Evolutionary conservation across 1,140 invertebrate genomes (phyloP).

Genomic region (Helicorthomorpha holstii): DNA sequence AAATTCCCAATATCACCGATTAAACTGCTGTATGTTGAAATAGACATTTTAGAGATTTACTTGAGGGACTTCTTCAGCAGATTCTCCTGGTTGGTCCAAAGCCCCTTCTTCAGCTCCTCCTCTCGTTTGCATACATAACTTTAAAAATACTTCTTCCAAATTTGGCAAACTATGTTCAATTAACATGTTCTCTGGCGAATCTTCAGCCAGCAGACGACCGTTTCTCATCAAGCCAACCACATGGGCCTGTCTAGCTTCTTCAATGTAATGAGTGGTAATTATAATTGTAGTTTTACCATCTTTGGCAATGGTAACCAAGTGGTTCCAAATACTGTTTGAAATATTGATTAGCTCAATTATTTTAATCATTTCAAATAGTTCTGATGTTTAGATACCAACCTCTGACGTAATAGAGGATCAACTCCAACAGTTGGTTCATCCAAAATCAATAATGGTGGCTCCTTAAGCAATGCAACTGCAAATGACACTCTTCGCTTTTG

Average conservation of each 20-base stretch:
- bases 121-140: slow-evolving; percentile 51
- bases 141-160: slow-evolving; percentile 85
- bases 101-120: not conserved
- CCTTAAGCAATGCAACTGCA: slow-evolving; percentile 77
- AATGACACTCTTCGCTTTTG: slow-evolving; percentile 84
- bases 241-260: slow-evolving; percentile 75
- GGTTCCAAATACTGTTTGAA: slow-evolving; percentile 68
- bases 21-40: too few relatives aligned
- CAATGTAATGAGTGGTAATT: slow-evolving; percentile 86
- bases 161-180: slow-evolving; percentile 63
- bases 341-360: not conserved
- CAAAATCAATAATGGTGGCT: slow-evolving; percentile 78
- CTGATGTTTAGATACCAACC: slow-evolving; percentile 31
- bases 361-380: not conserved
- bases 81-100: not conserved
- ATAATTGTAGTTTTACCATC: slow-evolving; percentile 72
- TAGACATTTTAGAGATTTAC: too few relatives aligned
- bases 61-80: not conserved
- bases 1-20: too few relatives aligned
- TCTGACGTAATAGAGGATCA: slow-evolving; percentile 72
- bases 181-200: slow-evolving; percentile 67
- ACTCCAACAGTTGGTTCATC: slow-evolving; percentile 91
- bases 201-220: slow-evolving; percentile 75
- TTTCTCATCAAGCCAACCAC: slow-evolving; percentile 84
- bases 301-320: slow-evolving; percentile 64